Percentiles rank a stretch among this genome's conserved stretches.
Conservation (phyloP, 2,797 vertebrate species). For the Neostethus bicornis region DNA sequence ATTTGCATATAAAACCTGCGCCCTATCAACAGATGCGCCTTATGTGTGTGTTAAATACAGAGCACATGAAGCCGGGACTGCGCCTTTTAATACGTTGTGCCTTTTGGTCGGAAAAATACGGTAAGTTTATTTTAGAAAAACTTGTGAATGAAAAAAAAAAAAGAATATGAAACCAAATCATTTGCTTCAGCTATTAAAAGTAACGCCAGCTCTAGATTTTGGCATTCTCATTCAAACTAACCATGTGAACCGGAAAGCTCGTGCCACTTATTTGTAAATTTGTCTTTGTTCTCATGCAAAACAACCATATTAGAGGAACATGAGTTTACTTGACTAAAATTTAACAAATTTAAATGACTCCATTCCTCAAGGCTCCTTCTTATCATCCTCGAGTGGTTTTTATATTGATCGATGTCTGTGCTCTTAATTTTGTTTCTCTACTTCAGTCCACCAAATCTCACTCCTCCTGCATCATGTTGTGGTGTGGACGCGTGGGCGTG, state of each 20-base stretch:
- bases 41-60: no score
- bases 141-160: no score
- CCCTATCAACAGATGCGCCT: no score
- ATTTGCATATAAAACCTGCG: no score
- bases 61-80: no score
- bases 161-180: no score
- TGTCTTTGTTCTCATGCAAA: neutral
- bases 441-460: neutral
- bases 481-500: conserved; percentile 39
- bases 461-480: conserved; percentile 18
- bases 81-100: no score
- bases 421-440: neutral
- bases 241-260: neutral
- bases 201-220: no score
- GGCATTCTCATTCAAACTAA: no score
- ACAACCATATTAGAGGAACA: no score
- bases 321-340: neutral
- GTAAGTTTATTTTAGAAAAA: no score
- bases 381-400: neutral
- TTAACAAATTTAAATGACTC: neutral
- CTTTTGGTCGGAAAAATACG: no score
- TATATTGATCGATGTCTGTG: neutral
- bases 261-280: neutral
- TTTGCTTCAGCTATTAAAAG: neutral
- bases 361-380: neutral